A percentile compares a stretch with the other conserved stretches of the same genome.
Evolutionary conservation across 2,888 invertebrate species (phyloP).

Genomic region (Uloborus plumipes): DNA sequence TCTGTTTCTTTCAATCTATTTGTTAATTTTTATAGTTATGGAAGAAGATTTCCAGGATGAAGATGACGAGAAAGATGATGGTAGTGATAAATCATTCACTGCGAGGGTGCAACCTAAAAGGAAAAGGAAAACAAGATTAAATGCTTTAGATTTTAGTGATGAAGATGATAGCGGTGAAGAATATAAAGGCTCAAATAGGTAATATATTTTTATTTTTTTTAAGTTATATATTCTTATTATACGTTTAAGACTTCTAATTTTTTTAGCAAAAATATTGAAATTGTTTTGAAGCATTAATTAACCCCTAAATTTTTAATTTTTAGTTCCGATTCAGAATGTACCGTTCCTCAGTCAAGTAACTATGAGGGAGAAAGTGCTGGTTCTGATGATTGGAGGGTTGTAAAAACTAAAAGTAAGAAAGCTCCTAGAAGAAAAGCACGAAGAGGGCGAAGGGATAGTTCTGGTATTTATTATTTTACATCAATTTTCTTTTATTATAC

Average conservation of each 20-base stretch:
- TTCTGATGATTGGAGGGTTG: slow-evolving; percentile 44
- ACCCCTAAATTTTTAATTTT: neutral
- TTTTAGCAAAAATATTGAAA: no score
- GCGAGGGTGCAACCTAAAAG: slow-evolving; percentile 45
- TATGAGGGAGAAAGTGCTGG: slow-evolving; percentile 43
- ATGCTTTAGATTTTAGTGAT: slow-evolving; percentile 83
- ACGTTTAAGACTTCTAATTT: neutral
- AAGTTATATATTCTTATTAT: no score
- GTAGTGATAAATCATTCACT: slow-evolving; percentile 58
- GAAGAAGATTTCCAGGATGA: slow-evolving; percentile 70
- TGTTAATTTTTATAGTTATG: slow-evolving; percentile 18
- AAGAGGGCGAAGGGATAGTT: slow-evolving; percentile 25
- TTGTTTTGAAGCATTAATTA: neutral
- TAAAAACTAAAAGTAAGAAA: slow-evolving; percentile 19
- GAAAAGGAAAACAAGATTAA: slow-evolving; percentile 73
- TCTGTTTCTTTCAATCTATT: no score
- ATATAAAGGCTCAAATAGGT: slow-evolving; percentile 88
- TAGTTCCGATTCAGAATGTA: slow-evolving; percentile 40
- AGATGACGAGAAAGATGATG: slow-evolving; percentile 72
- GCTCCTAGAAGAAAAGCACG: neutral
- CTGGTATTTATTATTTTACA: slow-evolving; percentile 43
- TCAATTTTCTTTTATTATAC: no score
- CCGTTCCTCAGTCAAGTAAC: slow-evolving; percentile 25
- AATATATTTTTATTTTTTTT: no score
- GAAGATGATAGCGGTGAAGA: slow-evolving; percentile 90